phyloP scores from a whole-genome alignment of 2,888 invertebrate genomes.

The Drosophila conformis region DNA sequence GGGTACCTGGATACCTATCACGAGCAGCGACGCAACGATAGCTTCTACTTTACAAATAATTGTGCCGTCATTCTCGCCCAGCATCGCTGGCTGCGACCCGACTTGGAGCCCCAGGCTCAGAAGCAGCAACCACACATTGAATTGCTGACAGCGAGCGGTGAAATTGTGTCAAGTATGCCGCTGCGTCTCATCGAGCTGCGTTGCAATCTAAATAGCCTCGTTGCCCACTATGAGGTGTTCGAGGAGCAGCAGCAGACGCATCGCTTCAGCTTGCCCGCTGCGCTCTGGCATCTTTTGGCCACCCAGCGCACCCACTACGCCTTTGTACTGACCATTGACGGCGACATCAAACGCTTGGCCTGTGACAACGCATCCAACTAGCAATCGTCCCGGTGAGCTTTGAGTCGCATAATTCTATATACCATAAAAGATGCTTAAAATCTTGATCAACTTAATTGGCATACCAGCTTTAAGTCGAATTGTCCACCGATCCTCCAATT shows the following conservation, averaged over 20 bases:
- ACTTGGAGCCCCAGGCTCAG: constrained; percentile 1
- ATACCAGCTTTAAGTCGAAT: neutral
- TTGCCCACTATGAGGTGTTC: constrained; percentile 79
- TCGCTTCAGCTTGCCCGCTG: constrained; percentile 64
- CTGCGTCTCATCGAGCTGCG: constrained; percentile 82
- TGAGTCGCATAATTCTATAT: neutral
- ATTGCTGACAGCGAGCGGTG: constrained; percentile 30
- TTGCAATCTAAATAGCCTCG: constrained; percentile 76
- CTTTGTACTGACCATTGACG: constrained; percentile 78
- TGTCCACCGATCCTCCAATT: neutral
- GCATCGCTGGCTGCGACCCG: constrained; percentile 82
- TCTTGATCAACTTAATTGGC: neutral
- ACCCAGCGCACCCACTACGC: constrained; percentile 71
- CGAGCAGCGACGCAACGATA: constrained; percentile 82
- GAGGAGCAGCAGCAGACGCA: constrained; percentile 28
- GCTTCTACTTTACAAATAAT: constrained; percentile 83
- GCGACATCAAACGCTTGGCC: constrained; percentile 74
- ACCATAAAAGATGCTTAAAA: neutral
- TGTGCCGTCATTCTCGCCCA: constrained; percentile 82
- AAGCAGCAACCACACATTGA: constrained; percentile 33
- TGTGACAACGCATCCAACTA: constrained; percentile 35
- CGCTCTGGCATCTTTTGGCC: constrained; percentile 64
- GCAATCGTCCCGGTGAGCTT: constrained; percentile 18
- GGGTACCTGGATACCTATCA: constrained; percentile 82
- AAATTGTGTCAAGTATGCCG: constrained; percentile 62